phyloP scores from a whole-genome alignment of 1,140 invertebrate genomes.

The Drosophila paulistorum region DNA sequence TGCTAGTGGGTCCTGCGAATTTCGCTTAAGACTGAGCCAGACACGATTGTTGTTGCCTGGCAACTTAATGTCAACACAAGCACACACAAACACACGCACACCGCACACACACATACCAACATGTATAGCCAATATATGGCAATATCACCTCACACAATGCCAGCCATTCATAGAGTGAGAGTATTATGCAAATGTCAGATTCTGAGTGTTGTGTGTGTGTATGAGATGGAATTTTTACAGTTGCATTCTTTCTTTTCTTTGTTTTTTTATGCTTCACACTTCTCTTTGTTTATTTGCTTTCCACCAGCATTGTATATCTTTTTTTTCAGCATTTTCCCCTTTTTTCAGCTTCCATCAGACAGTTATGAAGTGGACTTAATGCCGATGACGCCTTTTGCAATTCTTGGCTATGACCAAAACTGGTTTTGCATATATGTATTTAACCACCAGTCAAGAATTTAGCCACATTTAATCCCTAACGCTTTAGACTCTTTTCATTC shows the following conservation, averaged over 20 bases:
- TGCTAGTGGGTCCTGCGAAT: slow-evolving; percentile 18
- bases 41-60: slow-evolving; percentile 22
- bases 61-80: slow-evolving; percentile 47
- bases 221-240: slow-evolving; percentile 12
- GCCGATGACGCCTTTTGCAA: slow-evolving; percentile 32
- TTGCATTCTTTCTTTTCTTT: not conserved
- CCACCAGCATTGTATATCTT: slow-evolving; percentile 17
- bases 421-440: slow-evolving; percentile 46
- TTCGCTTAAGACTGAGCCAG: slow-evolving; percentile 27
- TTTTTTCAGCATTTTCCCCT: not conserved
- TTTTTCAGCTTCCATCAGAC: slow-evolving; percentile 27
- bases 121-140: not conserved
- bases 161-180: slow-evolving; percentile 12
- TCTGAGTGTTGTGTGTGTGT: slow-evolving; percentile 9
- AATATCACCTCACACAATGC: not conserved
- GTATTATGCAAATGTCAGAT: slow-evolving; percentile 49
- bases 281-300: slow-evolving; percentile 32
- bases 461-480: not conserved
- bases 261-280: not conserved
- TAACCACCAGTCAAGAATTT: slow-evolving; percentile 5
- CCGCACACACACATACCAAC: too few species aligned
- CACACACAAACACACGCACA: slow-evolving; percentile 8
- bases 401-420: slow-evolving; percentile 38
- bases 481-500: not conserved
- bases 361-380: slow-evolving; percentile 53